These are phyloP conservation scores for Stegostoma tigrinum DNA, from an alignment of 2,113 vertebrate species.

Conservation along the genomic window DNA sequence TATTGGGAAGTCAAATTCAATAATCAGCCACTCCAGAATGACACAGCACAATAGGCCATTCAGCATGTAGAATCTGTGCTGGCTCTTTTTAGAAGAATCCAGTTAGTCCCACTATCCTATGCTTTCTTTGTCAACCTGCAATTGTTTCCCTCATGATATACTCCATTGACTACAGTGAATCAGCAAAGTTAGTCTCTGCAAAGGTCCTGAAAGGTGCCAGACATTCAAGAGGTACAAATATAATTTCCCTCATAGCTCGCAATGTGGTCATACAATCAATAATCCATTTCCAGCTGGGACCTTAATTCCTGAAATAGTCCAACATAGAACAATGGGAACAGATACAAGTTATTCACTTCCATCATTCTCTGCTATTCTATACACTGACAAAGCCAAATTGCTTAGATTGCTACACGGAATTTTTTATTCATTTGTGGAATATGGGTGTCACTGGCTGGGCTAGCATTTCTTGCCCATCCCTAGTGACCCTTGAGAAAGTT, in stretches of 20 bases:
- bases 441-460: no score
- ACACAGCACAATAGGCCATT: neutral
- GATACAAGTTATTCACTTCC: no score
- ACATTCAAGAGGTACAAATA: neutral
- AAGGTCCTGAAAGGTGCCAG: neutral
- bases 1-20: neutral
- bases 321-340: no score
- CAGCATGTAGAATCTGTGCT: neutral
- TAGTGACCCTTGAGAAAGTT: no score
- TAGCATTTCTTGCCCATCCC: no score
- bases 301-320: neutral
- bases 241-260: neutral
- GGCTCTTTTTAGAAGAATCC: neutral
- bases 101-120: neutral
- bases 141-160: neutral
- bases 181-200: neutral
- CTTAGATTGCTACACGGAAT: no score
- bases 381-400: no score
- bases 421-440: no score
- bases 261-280: neutral
- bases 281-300: neutral
- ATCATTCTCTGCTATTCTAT: no score
- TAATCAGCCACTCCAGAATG: neutral
- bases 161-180: neutral
- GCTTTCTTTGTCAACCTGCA: no score